Percentiles rank a stretch among this genome's conserved stretches.
Evolutionary conservation across 2,113 vertebrate species (phyloP).

Genomic region (Plectropomus leopardus): DNA sequence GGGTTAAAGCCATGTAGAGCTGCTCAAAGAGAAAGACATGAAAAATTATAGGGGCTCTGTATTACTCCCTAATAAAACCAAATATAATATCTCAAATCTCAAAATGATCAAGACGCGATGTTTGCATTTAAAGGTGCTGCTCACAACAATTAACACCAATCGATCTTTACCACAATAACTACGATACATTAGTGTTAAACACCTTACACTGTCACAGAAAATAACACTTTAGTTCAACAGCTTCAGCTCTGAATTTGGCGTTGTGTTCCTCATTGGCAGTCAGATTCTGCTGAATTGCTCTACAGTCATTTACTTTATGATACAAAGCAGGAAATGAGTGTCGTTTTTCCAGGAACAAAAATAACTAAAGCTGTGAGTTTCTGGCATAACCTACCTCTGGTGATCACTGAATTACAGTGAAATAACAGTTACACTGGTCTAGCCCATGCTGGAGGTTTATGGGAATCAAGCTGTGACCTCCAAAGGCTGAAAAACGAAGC

Average conservation of each 20-base stretch:
- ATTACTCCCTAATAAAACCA: neutral
- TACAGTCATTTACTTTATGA: neutral
- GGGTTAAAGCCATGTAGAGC: neutral
- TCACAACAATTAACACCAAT: neutral
- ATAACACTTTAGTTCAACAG: too few relatives aligned
- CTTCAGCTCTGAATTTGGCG: too few relatives aligned
- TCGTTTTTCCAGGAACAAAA: neutral
- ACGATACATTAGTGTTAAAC: neutral
- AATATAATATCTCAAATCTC: neutral
- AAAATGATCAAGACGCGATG: neutral
- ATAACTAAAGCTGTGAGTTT: too few relatives aligned
- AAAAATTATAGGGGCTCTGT: neutral
- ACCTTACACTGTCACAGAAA: too few relatives aligned
- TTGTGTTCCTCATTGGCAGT: too few relatives aligned
- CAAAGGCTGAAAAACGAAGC: too few relatives aligned
- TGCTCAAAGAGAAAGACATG: neutral
- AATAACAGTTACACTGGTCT: too few relatives aligned
- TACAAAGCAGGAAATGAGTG: neutral
- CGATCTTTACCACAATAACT: neutral
- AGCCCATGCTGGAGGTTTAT: too few relatives aligned
- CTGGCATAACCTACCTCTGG: too few relatives aligned
- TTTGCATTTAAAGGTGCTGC: neutral
- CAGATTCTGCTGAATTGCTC: neutral
- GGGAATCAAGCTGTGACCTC: too few relatives aligned
- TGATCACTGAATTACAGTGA: neutral